A percentile compares a stretch with the other conserved stretches of the same genome.
Evolutionary conservation across 2,797 vertebrate genomes (phyloP).

Genomic region (Macropus fuliginosus): DNA sequence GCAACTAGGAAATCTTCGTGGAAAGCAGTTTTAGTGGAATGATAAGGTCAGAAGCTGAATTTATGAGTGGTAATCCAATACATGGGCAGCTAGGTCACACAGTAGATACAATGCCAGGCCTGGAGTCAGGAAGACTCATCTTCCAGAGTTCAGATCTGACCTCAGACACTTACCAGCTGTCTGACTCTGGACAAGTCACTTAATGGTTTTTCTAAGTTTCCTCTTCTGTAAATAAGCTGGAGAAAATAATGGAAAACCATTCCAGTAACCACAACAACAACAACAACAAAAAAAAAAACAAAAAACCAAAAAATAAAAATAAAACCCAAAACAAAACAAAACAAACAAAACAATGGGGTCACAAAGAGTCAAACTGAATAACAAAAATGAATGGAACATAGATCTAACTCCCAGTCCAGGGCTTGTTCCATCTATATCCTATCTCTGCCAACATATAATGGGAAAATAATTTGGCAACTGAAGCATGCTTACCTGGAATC

Average conservation of each 20-base stretch:
- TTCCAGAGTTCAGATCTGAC: background rate
- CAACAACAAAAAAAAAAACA: too few species aligned
- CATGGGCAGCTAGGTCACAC: background rate
- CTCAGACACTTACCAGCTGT: background rate
- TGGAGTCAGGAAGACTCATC: background rate
- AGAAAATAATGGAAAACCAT: background rate
- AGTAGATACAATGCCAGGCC: too few species aligned
- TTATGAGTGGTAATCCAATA: background rate
- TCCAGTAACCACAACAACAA: too few species aligned
- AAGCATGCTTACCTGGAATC: background rate
- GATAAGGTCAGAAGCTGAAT: background rate
- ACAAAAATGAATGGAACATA: background rate
- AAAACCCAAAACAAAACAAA: too few species aligned
- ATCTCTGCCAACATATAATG: background rate
- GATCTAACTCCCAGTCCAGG: background rate
- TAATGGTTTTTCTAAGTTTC: background rate
- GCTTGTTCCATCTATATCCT: background rate
- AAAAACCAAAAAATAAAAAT: too few species aligned
- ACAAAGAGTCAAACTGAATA: background rate
- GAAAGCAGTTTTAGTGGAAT: background rate
- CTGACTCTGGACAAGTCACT: background rate
- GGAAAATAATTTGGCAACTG: background rate
- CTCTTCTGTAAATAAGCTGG: background rate
- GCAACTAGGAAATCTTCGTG: background rate
- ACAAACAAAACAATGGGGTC: background rate